Percentiles rank a stretch among this genome's conserved stretches.
Conservation (phyloP, 2,113 vertebrate species). For the Osmerus mordax region DNA sequence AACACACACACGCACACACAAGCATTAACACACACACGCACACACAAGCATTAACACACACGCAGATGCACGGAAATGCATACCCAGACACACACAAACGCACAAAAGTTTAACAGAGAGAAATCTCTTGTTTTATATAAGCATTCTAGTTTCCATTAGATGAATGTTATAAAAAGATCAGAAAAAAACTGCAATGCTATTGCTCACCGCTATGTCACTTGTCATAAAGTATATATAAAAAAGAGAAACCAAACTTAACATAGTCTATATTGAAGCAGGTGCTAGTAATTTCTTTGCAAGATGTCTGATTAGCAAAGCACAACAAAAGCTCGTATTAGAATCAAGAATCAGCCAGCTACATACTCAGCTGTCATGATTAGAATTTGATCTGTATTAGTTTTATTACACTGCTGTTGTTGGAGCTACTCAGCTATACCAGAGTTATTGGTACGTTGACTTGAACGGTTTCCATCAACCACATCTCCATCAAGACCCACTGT, state of each 20-base stretch:
- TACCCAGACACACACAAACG: too few relatives aligned
- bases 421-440: neutral
- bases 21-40: neutral
- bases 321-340: too few relatives aligned
- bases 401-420: neutral
- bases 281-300: too few relatives aligned
- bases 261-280: too few relatives aligned
- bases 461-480: neutral
- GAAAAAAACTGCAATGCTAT: neutral
- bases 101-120: too few relatives aligned
- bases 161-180: neutral
- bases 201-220: constrained; percentile 19
- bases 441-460: neutral
- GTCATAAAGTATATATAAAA: neutral
- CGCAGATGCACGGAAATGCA: neutral
- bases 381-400: neutral
- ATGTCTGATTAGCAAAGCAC: too few relatives aligned
- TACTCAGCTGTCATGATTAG: neutral
- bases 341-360: too few relatives aligned
- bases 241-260: too few relatives aligned
- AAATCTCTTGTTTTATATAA: neutral
- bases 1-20: neutral
- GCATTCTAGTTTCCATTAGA: neutral
- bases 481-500: neutral
- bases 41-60: neutral